phyloP scores from a whole-genome alignment of 2,888 invertebrate genomes.

The Nasonia oneida region DNA sequence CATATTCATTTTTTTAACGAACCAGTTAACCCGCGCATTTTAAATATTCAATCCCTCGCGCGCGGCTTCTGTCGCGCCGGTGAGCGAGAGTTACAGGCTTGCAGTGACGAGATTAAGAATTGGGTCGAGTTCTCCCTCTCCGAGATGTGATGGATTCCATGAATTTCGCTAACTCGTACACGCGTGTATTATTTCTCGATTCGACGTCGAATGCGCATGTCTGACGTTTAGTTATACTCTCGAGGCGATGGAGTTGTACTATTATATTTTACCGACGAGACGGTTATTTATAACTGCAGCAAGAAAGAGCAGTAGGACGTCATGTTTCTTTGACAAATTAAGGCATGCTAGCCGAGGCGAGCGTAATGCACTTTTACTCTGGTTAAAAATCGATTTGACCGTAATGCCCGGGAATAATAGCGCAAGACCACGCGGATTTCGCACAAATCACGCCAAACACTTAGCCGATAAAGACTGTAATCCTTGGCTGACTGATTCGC shows the following conservation, averaged over 20 bases:
- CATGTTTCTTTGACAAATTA: slow-evolving; percentile 10
- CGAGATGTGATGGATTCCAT: neutral
- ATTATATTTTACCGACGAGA: neutral
- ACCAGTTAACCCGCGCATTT: neutral
- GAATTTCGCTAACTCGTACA: neutral
- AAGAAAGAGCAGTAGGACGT: neutral
- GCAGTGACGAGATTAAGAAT: neutral
- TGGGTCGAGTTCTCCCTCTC: neutral
- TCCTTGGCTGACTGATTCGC: neutral
- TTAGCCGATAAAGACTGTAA: slow-evolving; percentile 12
- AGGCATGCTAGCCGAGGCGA: neutral
- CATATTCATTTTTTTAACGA: slow-evolving; percentile 16
- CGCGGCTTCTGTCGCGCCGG: neutral
- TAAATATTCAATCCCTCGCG: neutral
- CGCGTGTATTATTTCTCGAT: neutral
- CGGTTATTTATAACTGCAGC: neutral
- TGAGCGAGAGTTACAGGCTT: neutral
- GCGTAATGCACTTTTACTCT: slow-evolving; percentile 2
- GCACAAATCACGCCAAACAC: slow-evolving; percentile 17
- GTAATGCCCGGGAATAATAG: slow-evolving; percentile 8
- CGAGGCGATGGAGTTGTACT: neutral
- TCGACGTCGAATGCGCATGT: neutral
- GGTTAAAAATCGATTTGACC: slow-evolving; percentile 12
- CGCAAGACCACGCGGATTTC: slow-evolving; percentile 15
- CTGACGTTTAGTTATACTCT: neutral